Conservation (phyloP, 2,888 invertebrate genomes). For the Epinotia demarniana region DNA sequence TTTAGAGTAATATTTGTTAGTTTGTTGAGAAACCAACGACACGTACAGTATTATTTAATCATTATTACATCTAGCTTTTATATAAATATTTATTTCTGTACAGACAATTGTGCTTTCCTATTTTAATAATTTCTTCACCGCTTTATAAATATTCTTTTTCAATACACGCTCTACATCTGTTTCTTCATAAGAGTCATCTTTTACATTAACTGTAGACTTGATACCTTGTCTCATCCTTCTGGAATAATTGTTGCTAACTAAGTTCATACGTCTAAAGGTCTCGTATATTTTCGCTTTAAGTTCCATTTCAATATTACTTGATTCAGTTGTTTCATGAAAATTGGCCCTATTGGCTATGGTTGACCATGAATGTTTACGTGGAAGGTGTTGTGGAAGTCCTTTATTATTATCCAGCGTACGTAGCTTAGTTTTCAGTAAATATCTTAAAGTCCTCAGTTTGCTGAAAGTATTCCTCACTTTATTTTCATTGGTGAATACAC, state of each 20-base stretch:
- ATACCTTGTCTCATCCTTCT: background rate
- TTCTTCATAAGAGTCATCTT: background rate
- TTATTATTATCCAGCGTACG: background rate
- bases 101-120: background rate
- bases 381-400: background rate
- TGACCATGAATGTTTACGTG: background rate
- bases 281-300: background rate
- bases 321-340: background rate
- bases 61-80: background rate
- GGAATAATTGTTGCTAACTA: background rate
- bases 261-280: background rate
- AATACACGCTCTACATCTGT: background rate
- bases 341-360: background rate
- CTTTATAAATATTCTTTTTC: conserved; percentile 17
- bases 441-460: background rate
- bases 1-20: background rate
- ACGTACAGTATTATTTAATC: background rate
- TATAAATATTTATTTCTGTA: background rate
- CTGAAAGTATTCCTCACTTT: background rate
- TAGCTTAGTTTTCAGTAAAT: background rate
- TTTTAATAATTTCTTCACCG: background rate
- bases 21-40: background rate
- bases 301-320: conserved; percentile 1
- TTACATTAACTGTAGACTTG: background rate
- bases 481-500: background rate